Evolutionary conservation across 2,797 vertebrate species (phyloP).

Genomic region (Sardinella longiceps): DNA sequence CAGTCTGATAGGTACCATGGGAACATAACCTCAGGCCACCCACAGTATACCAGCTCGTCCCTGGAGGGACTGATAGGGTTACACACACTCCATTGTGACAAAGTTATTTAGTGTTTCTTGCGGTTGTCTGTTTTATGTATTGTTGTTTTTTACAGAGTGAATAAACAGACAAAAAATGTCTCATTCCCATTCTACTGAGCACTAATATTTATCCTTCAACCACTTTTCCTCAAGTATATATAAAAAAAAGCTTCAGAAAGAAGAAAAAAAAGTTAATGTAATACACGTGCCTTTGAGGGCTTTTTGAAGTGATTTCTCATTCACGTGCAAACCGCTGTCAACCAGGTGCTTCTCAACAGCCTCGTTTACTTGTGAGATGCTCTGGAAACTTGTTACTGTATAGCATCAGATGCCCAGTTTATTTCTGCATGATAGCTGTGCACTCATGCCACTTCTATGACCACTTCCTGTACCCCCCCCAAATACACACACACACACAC

Average conservation of each 20-base stretch:
- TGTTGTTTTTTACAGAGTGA: background rate
- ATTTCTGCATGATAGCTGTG: background rate
- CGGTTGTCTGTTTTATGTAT: background rate
- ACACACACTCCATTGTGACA: constrained; percentile 33
- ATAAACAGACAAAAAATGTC: background rate
- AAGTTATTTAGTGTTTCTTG: background rate
- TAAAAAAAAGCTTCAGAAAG: background rate
- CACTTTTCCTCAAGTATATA: background rate
- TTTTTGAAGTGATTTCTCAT: background rate
- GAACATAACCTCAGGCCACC: constrained; percentile 52
- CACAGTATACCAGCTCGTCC: constrained; percentile 13
- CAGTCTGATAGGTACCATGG: constrained; percentile 58
- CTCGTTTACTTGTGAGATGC: background rate
- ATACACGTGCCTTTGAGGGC: background rate
- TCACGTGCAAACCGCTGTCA: background rate
- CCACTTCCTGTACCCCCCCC: background rate
- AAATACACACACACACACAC: background rate
- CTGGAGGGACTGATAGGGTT: constrained; percentile 43
- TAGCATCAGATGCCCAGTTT: background rate
- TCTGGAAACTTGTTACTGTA: background rate
- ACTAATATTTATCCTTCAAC: background rate
- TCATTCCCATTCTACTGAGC: background rate
- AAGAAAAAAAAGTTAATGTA: background rate
- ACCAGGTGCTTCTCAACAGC: background rate
- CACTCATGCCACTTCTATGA: background rate